phyloP scores from a whole-genome alignment of 2,888 invertebrate species.

The Agriopis marginaria region DNA sequence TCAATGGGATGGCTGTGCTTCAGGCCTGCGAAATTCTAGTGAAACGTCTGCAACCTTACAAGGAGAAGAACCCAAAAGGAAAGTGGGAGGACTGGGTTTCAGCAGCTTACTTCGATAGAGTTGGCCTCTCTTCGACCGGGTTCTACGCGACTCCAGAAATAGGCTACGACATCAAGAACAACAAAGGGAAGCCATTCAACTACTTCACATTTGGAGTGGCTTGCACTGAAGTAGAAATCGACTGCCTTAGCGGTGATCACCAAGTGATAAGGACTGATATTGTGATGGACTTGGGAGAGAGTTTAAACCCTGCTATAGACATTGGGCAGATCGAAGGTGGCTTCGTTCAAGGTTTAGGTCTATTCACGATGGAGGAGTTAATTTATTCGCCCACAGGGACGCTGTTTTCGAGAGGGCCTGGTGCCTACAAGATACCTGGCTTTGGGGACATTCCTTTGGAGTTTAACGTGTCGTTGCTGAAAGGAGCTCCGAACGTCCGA shows the following conservation, averaged over 20 bases:
- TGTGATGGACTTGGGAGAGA: conserved; percentile 98
- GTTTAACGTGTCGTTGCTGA: conserved; percentile 96
- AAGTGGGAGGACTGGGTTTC: conserved; percentile 95
- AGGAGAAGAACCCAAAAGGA: conserved; percentile 90
- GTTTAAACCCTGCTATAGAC: conserved; percentile 98
- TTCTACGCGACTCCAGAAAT: conserved; percentile 92
- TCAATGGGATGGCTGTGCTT: conserved; percentile 96
- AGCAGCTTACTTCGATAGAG: conserved; percentile 91
- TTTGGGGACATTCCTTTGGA: conserved; percentile 96
- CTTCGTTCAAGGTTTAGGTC: conserved; percentile 97
- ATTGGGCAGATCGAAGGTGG: conserved; percentile 98
- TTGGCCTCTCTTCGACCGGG: conserved; percentile 93
- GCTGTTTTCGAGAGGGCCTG: conserved; percentile 94
- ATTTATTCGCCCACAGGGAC: conserved; percentile 94
- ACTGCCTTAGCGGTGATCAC: conserved; percentile 97
- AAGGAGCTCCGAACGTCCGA: conserved; percentile 95
- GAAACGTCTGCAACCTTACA: conserved; percentile 91
- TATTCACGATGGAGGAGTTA: conserved; percentile 96
- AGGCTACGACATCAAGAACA: conserved; percentile 89
- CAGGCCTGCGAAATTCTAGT: conserved; percentile 92
- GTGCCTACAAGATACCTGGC: conserved; percentile 97
- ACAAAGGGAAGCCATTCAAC: conserved; percentile 91
- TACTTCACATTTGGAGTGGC: conserved; percentile 96
- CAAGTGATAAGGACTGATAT: conserved; percentile 95
- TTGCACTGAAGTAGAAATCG: conserved; percentile 96